Evolutionary conservation across 2,888 invertebrate genomes (phyloP).

Genomic region (Zygothrica quintamaculata): DNA sequence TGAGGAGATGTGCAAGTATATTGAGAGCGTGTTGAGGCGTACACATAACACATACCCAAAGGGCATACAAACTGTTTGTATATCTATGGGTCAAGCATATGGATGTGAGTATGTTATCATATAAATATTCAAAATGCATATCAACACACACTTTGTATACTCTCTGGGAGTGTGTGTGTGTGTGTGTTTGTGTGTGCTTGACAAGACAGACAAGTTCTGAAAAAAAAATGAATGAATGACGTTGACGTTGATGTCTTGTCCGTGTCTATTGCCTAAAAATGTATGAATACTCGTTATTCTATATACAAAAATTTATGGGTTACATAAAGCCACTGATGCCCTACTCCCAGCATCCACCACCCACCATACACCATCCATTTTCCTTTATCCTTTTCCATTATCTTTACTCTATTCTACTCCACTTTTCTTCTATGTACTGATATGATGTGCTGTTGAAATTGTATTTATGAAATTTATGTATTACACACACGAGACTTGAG

Average conservation of each 20-base stretch:
- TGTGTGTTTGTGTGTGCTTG: neutral
- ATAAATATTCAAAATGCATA: constrained; percentile 69
- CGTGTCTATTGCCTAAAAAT: constrained; percentile 37
- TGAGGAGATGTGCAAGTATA: neutral
- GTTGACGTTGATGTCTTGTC: constrained; percentile 57
- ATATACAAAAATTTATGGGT: constrained; percentile 40
- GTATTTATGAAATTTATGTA: constrained; percentile 69
- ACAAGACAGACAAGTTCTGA: constrained; percentile 2
- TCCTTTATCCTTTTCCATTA: constrained; percentile 14
- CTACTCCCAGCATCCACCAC: neutral
- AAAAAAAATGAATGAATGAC: constrained; percentile 39
- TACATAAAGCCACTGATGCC: constrained; percentile 14
- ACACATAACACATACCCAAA: constrained; percentile 3
- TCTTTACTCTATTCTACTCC: too few relatives aligned
- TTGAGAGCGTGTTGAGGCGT: neutral
- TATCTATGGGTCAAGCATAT: constrained; percentile 20
- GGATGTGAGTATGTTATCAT: constrained; percentile 43
- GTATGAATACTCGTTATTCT: constrained; percentile 9
- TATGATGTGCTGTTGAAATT: constrained; percentile 65
- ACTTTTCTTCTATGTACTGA: too few relatives aligned
- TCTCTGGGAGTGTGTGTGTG: neutral
- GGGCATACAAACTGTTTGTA: constrained; percentile 11
- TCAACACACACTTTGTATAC: constrained; percentile 22
- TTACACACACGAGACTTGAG: constrained; percentile 59
- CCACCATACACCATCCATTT: neutral